Evolutionary conservation across 2,113 vertebrate genomes (phyloP).

Genomic region (Aleadryas rufinucha): DNA sequence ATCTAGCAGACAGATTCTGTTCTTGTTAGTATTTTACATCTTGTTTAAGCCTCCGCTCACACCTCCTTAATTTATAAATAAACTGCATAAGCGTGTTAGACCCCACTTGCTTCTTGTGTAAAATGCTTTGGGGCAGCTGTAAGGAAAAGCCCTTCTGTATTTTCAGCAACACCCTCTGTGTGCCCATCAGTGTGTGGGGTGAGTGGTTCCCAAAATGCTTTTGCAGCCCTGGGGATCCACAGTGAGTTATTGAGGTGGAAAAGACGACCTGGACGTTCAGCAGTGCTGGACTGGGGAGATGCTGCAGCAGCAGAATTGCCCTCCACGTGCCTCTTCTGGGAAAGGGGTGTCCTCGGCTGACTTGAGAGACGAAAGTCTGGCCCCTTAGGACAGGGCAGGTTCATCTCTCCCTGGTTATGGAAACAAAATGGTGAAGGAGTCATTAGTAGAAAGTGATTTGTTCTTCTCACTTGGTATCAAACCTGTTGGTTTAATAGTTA

Average conservation of each 20-base stretch:
- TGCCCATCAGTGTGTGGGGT: not conserved
- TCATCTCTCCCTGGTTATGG: not conserved
- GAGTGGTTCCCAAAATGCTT: not conserved
- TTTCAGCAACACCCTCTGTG: not conserved
- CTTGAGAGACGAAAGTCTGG: not conserved
- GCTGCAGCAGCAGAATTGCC: not conserved
- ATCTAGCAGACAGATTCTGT: not conserved
- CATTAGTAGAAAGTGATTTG: fast-evolving
- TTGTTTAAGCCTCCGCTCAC: not conserved
- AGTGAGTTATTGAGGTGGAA: not conserved
- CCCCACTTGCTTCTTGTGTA: not conserved
- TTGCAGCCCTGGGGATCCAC: not conserved
- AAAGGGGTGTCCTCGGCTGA: not conserved
- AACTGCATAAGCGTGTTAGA: not conserved
- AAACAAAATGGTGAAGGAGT: not conserved
- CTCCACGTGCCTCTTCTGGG: fast-evolving
- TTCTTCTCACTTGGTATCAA: not conserved
- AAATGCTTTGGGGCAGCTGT: not conserved
- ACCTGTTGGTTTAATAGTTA: not conserved
- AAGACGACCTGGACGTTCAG: not conserved
- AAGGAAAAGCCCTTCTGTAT: not conserved
- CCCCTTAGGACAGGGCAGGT: not conserved
- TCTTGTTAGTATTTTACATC: not conserved
- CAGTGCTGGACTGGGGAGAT: not conserved
- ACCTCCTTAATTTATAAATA: not conserved